Evolutionary conservation across 2,113 vertebrate genomes (phyloP).

Genomic region (Labrus mixtus): DNA sequence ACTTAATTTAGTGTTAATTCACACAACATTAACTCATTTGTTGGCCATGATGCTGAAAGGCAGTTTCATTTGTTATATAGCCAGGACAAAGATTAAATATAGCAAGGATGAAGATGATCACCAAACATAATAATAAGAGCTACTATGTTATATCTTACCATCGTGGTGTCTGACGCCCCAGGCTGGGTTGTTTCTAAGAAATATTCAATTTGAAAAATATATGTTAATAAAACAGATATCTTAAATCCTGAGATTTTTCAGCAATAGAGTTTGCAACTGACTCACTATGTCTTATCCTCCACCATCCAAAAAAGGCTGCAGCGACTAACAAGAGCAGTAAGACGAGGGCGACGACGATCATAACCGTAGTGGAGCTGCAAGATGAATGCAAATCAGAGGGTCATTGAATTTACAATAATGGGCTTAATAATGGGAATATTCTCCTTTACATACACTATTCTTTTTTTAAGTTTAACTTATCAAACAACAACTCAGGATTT

Average conservation of each 20-base stretch:
- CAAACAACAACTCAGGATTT: too few species aligned
- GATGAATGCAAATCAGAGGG: not conserved
- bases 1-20: not conserved
- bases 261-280: not conserved
- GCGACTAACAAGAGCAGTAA: not conserved
- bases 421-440: too few species aligned
- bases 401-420: too few species aligned
- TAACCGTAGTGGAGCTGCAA: not conserved
- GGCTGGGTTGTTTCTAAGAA: constrained; percentile 16
- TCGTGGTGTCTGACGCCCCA: not conserved
- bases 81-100: too few species aligned
- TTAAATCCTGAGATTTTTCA: not conserved
- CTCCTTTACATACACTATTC: too few species aligned
- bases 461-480: too few species aligned
- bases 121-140: not conserved
- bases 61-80: too few species aligned
- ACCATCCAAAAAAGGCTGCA: constrained; percentile 12
- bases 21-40: not conserved
- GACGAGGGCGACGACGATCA: not conserved
- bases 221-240: not conserved
- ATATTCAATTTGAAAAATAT: not conserved
- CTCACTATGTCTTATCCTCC: constrained; percentile 15
- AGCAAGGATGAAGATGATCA: not conserved
- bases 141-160: constrained; percentile 15
- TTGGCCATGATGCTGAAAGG: not conserved